Evolutionary conservation across 2,113 vertebrate genomes (phyloP), one percentile per base, ranked within the genome.

Genomic region (Benitochromis conjunctus): DNA sequence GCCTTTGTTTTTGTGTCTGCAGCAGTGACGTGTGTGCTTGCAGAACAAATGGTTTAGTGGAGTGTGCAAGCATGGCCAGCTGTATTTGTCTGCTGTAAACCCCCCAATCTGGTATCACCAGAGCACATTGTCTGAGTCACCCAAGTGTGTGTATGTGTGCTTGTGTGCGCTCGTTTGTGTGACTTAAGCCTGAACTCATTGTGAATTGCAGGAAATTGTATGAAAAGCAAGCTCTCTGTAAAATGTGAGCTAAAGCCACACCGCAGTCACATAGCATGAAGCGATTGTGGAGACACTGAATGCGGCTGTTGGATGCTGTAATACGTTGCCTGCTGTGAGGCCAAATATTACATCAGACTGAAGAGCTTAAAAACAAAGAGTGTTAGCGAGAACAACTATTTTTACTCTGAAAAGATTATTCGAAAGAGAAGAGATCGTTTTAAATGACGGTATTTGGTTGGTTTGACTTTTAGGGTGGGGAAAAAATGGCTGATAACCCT

Each of bases 51-150:
- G 91, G 88, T 87, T 94, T 88, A 88, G 87, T 81, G 77, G 55
- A 82, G 84, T 88, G 92, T 86, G 81, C 83, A 89, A 93, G 88
- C 89, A 89, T 38, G 74, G 87, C 88, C 91, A 90, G 90, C 91
- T 94, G 93, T 93, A 89, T 94, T 94, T 94, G 87, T 86, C 83
- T 89, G 83, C 88, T 84, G 86, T 90, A 88, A 93, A 36, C 26
- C 62, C 76, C 54, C 76, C 92, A 90, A 92, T 93, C 89, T 93
- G 90, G 83, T 87, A 84, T 86, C 85, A 86, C 81, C 90, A 93
- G 80, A 91, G 88, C 88, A 87, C 88, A 86, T 14, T 86, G 88
- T 88, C 83, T 83, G 89, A 92, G 84, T 91, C 91, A 91, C 79
- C 55, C 88, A 31, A 83, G 53, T 88, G 85, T 90, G 79, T 88